Base-by-base conservation (phyloP, 2,888 invertebrate species). In the Dryocosmus kuriphilus region DNA sequence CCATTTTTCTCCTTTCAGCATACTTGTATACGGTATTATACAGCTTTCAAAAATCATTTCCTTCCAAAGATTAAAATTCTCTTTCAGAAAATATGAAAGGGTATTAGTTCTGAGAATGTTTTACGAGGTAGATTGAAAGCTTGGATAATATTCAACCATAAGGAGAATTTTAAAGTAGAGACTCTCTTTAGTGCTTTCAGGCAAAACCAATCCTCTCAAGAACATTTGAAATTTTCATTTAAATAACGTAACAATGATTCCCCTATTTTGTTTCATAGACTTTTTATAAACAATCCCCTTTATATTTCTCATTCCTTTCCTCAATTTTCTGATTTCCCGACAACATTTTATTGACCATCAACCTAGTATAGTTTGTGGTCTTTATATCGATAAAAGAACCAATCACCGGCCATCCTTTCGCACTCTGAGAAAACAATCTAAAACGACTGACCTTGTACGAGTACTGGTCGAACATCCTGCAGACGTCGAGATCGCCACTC, bases 401-500 rank as follows among this genome's bases (percentile, higher is more conserved):
- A 27, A 30, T 71, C 51, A 30, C 27, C 16, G 41, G 8, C 38
- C 24, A 27, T 30, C 67, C 9, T 27, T 55, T 51, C 9, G 6
- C 51, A 32, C 71, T 27, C 71, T 71, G 16, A 46, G 46, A 55
- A 55, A 71, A 30, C 27, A 71, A 51, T 71, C 30, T 51, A 71
- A 41, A 46, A 24, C 7, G 30, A 87, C 90, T 89, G 91, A 94
- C 94, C 94, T 94, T 94, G 91, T 94, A 94, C 85, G 94, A 92
- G 91, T 94, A 94, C 92, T 94, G 94, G 90, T 94, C 94, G 89
- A 94, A 94, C 94, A 94, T 94, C 90, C 94, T 93, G 93, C 93
- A 93, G 87, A 94, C 93, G 84, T 93, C 93, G 84, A 92, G 91
- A 90, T 94, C 94, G 91, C 92, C 93, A 89, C 92, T 93, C 86